These are phyloP conservation scores for Nyctibius grandis DNA, from an alignment of 2,797 vertebrate genomes.

Conservation along the genomic window DNA sequence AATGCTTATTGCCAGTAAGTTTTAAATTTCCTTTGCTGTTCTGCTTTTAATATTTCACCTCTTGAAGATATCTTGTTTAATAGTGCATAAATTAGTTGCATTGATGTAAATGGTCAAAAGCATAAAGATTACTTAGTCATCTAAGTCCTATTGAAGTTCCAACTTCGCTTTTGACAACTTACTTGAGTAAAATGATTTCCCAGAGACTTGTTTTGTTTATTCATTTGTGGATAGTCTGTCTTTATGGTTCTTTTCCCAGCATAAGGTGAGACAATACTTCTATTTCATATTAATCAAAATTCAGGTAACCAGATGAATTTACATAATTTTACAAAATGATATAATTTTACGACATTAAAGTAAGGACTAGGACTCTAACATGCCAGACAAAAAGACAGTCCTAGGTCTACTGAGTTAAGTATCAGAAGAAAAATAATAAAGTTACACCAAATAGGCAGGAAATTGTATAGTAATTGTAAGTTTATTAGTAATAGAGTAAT, in stretches of 20 bases:
- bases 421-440: not conserved
- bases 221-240: not conserved
- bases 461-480: not conserved
- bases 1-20: not conserved
- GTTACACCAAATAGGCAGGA: not conserved
- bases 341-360: not conserved
- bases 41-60: slow-evolving; percentile 5
- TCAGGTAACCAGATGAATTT: not conserved
- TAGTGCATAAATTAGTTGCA: not conserved
- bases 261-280: not conserved
- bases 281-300: not conserved
- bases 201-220: not conserved
- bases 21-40: not conserved
- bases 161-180: not conserved
- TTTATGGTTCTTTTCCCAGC: not conserved
- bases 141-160: not conserved
- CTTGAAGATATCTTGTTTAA: not conserved
- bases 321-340: not conserved
- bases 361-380: not conserved
- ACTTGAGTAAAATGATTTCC: not conserved
- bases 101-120: not conserved
- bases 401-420: not conserved
- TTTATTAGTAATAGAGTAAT: not conserved
- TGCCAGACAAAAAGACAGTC: not conserved
- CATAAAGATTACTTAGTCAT: not conserved